Base-by-base conservation (phyloP, 2,797 vertebrate species). In the Sebastes oblongus region DNA sequence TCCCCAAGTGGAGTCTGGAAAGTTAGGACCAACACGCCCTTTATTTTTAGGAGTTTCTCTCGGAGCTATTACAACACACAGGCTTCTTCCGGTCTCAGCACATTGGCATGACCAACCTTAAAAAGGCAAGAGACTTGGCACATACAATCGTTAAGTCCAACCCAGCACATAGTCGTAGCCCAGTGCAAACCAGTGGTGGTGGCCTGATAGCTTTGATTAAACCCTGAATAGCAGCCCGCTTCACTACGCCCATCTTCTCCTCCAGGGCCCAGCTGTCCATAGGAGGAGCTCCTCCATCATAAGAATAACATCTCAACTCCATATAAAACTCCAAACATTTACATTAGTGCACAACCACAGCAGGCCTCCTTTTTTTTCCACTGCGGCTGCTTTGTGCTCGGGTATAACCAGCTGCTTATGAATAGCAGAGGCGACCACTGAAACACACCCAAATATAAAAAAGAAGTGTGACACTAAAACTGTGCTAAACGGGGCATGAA, bases 241-340 rank as follows among this genome's bases (percentile, higher is more conserved):
- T 66, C 72, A 32, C 88, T 82, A 80, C 81, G 36, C 84, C 83
- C 83, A 76, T 79, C 87, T 71, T 82, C 84, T 89, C 80, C 83
- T 83, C 83, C 72, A 59, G 84, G 82, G 83, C 75, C 83, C 93
- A 94, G 93, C 94, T 95, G 95, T 91, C 83, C 88, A 86, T 91
- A 92, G 89, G 93, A 93, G 92, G 89, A 93, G 90, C 86, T 93
- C 86, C 89, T 91, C 88, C 86, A 89, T 93, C 94, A 91, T 91
- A 92, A 94, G 91, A 94, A 96, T 90, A 92, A 91, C 93, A 93
- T 91, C 92, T 90, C 88, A 86, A 92, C 92, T 93, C 89, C 91
- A 91, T 92, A 93, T 91, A 94, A 95, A 95, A 93, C 92, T 93
- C 90, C 91, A 93, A 96, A 95, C 93, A 94, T 95, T 95, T 95